Evolutionary conservation across 2,113 vertebrate genomes (phyloP).

Genomic region (Oreotrochilus melanogaster): DNA sequence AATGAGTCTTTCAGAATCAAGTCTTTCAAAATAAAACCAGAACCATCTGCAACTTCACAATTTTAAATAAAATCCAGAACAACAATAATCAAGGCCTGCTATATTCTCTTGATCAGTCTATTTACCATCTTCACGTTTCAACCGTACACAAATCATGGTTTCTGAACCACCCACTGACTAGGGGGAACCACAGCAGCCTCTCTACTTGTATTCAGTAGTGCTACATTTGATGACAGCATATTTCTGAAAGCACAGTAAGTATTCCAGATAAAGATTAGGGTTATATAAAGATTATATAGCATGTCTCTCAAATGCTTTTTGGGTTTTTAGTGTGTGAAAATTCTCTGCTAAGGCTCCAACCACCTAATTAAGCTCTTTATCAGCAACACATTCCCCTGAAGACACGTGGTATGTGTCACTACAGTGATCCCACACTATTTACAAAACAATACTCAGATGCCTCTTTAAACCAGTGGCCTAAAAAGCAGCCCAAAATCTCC

Average conservation of each 20-base stretch:
- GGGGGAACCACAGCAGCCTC: background rate
- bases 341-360: background rate
- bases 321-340: background rate
- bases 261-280: background rate
- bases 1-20: background rate
- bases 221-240: background rate
- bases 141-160: background rate
- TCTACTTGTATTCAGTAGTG: background rate
- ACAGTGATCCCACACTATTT: background rate
- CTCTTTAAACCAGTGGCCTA: background rate
- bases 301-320: background rate
- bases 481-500: background rate
- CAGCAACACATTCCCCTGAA: background rate
- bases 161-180: background rate
- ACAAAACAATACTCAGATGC: background rate
- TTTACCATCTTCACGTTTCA: background rate
- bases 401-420: background rate
- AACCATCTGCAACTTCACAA: background rate
- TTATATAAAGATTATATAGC: background rate
- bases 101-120: background rate
- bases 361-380: conserved; percentile 6
- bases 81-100: background rate
- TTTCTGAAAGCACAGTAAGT: background rate
- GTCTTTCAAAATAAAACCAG: background rate
- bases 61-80: background rate